Conservation (phyloP, 2,797 vertebrate genomes). For the Catharus ustulatus region DNA sequence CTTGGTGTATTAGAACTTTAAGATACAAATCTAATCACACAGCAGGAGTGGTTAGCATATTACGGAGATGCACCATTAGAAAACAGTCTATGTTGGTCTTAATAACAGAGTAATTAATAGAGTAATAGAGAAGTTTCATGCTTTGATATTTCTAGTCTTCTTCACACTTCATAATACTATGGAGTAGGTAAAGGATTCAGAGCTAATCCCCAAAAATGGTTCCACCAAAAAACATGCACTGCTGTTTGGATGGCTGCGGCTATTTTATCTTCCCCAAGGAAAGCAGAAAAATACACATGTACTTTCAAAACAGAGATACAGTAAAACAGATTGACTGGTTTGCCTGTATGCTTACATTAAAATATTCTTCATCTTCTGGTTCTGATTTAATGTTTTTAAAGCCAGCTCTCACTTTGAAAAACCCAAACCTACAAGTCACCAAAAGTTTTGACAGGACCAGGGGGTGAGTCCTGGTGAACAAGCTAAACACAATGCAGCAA, state of each 20-base stretch:
- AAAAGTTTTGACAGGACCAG: not conserved
- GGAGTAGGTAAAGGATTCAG: not conserved
- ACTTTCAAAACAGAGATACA: not conserved
- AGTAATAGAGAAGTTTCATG: not conserved
- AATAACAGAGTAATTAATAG: not conserved
- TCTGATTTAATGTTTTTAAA: not conserved
- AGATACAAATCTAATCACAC: not conserved
- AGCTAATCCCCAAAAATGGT: not conserved
- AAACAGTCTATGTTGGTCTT: not conserved
- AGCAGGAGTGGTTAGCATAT: not conserved
- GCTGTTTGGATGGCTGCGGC: not conserved
- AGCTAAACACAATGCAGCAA: not conserved
- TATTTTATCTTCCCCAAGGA: not conserved
- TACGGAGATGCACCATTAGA: not conserved
- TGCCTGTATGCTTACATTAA: not conserved
- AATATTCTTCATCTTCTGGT: not conserved
- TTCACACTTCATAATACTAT: not conserved
- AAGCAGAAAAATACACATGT: not conserved
- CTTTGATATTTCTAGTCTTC: not conserved
- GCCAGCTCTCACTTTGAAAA: not conserved
- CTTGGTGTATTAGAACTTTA: not conserved
- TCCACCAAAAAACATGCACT: not conserved
- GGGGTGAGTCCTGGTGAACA: not conserved
- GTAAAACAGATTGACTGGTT: not conserved
- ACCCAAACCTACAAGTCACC: not conserved